Evolutionary conservation across 2,113 vertebrate species (phyloP).

Genomic region (Sterrhoptilus dennistouni): DNA sequence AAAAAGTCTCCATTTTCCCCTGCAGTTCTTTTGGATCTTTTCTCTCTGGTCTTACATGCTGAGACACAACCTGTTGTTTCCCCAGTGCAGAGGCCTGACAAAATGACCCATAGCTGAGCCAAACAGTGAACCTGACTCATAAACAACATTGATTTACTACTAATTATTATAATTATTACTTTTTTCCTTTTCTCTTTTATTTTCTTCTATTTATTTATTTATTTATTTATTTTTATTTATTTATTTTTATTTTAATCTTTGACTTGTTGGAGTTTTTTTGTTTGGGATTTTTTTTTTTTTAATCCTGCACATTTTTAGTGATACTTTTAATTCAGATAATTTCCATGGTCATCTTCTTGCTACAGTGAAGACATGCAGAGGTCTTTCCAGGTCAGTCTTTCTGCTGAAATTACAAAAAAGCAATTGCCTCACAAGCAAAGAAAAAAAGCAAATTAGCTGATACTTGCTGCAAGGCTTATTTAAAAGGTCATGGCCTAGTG

Average conservation of each 20-base stretch:
- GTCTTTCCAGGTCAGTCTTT: neutral
- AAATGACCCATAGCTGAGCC: neutral
- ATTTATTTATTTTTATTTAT: too few relatives aligned
- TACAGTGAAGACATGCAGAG: neutral
- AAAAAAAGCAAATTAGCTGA: neutral
- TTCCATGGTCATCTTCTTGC: neutral
- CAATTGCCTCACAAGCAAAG: neutral
- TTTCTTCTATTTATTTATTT: too few relatives aligned
- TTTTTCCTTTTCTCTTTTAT: neutral
- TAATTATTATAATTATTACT: neutral
- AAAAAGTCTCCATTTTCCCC: neutral
- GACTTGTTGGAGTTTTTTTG: too few relatives aligned
- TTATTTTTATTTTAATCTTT: too few relatives aligned
- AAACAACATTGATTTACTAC: neutral
- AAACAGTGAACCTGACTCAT: neutral
- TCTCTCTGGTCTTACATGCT: neutral
- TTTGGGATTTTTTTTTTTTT: too few relatives aligned
- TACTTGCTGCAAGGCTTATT: neutral
- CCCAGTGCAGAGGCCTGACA: fast-evolving
- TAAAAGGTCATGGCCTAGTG: neutral
- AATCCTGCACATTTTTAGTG: neutral
- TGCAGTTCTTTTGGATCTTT: neutral
- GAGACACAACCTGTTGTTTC: neutral
- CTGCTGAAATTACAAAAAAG: neutral
- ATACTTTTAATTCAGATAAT: neutral